These are phyloP conservation scores for Rhombomys opimus DNA, from an alignment of 2,113 vertebrate genomes.

Conservation along the genomic window DNA sequence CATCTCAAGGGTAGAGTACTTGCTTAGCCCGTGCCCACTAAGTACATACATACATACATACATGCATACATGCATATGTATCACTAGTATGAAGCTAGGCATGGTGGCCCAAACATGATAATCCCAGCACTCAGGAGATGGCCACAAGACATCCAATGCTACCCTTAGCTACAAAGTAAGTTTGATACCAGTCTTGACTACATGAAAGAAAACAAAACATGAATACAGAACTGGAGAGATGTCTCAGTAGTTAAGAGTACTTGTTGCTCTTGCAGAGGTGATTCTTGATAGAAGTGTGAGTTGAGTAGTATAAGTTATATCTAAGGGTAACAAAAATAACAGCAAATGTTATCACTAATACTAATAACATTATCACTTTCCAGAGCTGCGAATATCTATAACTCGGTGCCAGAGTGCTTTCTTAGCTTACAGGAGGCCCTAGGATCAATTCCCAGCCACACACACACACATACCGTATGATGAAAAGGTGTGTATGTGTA, in stretches of 20 bases:
- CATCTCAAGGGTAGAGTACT: not conserved
- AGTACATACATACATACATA: no score
- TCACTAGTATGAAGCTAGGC: not conserved
- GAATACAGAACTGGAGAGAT: not conserved
- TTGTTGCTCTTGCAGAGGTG: not conserved
- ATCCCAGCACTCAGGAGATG: not conserved
- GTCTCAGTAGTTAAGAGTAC: not conserved
- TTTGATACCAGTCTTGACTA: not conserved
- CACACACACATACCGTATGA: not conserved
- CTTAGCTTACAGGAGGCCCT: not conserved
- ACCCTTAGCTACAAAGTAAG: not conserved
- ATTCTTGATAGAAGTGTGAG: not conserved
- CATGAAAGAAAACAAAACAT: not conserved
- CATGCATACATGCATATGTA: not conserved
- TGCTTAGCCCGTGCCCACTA: not conserved
- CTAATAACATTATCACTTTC: not conserved
- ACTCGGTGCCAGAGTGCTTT: not conserved
- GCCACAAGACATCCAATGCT: not conserved
- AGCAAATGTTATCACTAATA: not conserved
- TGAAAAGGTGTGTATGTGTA: not conserved
- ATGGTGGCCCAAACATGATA: not conserved
- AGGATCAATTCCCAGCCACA: not conserved
- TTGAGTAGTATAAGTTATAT: not conserved
- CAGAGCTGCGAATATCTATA: not conserved
- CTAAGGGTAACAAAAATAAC: constrained; percentile 38